Base-by-base conservation (phyloP, 2,888 invertebrate genomes). In the Xanthia icteritia region DNA sequence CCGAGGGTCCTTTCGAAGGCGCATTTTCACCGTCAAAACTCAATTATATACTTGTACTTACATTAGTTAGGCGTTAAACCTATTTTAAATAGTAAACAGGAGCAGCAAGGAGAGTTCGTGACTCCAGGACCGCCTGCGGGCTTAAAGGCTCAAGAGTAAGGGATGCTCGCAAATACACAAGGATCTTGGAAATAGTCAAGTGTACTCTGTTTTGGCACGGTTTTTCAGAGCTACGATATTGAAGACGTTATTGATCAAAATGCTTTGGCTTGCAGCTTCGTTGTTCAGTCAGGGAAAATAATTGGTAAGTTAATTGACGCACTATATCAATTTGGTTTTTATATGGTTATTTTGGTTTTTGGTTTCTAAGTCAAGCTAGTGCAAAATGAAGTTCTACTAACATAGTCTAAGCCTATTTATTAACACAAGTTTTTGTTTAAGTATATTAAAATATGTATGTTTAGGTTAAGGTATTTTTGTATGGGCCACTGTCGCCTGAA, bases 31-130 rank as follows among this genome's bases (percentile, higher is more conserved):
- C 39, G 17, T 51, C 15, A 67, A n/a, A 60, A 82, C 70, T 79
- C 48, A 51, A 79, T 76, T 72, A 72, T 83, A 75, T 58, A 58
- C 71, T 54, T 73, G 36, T 76, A 66, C 69, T 83, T 73, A 68
- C 67, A 71, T 74, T 63, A 81, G 84, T 84, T 76, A 81, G 54
- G 70, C 71, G 71, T 42, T 76, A 83, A 81, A 76, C 76, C 86
- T 79, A 84, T 76, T 87, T 86, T 84, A 87, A 87, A 86, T 82
- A 84, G 76, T 81, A 87, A 87, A 87, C 88, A 87, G 65, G n/a
- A 58, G 36, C 65, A 73, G 65, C 56, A 77, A 36, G 70, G 61
- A 68, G 70, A 64, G 58, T 65, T 77, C 87, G 87, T 87, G 87
- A 74, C 87, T 79, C 45, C 48, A 61, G 60, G 42, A 58, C 72